Evolutionary conservation across 1,140 invertebrate genomes (phyloP), one percentile per base, ranked within the genome.

Genomic region (Ceratina japonica): DNA sequence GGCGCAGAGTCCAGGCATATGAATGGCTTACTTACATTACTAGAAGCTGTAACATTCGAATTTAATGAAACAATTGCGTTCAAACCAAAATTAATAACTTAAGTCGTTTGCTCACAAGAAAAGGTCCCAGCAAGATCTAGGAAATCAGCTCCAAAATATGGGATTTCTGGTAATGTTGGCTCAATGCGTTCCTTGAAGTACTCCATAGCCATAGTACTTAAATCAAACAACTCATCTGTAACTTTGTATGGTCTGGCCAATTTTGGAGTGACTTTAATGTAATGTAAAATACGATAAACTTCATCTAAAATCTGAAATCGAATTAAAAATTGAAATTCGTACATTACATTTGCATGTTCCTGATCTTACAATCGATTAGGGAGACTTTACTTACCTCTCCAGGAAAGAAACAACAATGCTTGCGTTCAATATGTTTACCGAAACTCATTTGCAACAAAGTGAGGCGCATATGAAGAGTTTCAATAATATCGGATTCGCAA

Each of bases 131-230:
- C 94, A 73, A 95, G 94, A 90, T 96, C 95, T 81, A 96, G 93
- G 90, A 97, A 97, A 89, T 97, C 96, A 37, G 96, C 95, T 79
- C 95, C 95, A 92, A 97, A 97, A 91, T 97, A 97, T 24, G 96
- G 95, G 80, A 98, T 96, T 91, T 97, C 96, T 37, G 97, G 97
- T 81, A 98, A 93, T 78, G 95, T 96, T 51, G 97, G 96, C 90
- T 97, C 97, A 88, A 98, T 97, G 81, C 95, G 95, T 91, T 98
- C 97, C 90, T 97, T 97, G 87, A 97, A 98, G 91, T 97, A 97
- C 91, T 98, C 97, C 96, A 97, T 97, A 31, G 97, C 97, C 97
- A 97, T 97, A 27, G 97, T 97, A 44, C 96, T 97, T 66, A 98
- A 93, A 93, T 97, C 97, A 93, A 97, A 97, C n/a, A 98, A 92